phyloP scores from a whole-genome alignment of 1,140 invertebrate species.

The Drosophila micromelanica region DNA sequence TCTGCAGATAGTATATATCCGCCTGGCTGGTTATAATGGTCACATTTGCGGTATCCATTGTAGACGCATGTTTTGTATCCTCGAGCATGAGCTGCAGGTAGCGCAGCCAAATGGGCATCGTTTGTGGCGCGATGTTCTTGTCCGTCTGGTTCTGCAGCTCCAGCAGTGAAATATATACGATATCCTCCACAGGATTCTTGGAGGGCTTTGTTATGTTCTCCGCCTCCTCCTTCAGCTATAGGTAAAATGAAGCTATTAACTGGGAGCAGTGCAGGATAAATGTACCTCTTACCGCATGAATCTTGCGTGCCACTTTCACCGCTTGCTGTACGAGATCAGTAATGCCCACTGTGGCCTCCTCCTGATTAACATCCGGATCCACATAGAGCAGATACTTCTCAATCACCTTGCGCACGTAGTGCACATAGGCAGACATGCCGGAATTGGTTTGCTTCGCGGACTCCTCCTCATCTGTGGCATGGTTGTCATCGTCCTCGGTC shows the following conservation, averaged over 20 bases:
- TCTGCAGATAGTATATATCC: constrained; percentile 88
- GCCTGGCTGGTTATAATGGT: constrained; percentile 86
- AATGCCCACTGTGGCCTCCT: constrained; percentile 84
- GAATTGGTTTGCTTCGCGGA: constrained; percentile 54
- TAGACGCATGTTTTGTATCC: constrained; percentile 85
- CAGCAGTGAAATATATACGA: constrained; percentile 86
- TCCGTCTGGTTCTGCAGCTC: constrained; percentile 88
- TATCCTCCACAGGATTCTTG: constrained; percentile 85
- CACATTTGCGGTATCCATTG: constrained; percentile 85
- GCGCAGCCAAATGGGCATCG: constrained; percentile 86
- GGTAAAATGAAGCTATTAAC: constrained; percentile 14
- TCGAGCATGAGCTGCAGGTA: constrained; percentile 88
- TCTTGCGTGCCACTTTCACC: constrained; percentile 85
- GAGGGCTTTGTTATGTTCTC: constrained; percentile 85
- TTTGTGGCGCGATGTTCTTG: constrained; percentile 85
- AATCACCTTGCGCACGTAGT: constrained; percentile 85
- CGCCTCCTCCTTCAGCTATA: constrained; percentile 85
- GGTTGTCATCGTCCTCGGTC: constrained; percentile 66
- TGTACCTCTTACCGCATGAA: constrained; percentile 85
- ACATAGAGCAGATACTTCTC: constrained; percentile 85
- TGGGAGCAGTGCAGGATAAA: too few species aligned
- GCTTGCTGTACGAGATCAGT: constrained; percentile 84
- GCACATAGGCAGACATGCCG: constrained; percentile 71
- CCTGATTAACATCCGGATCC: constrained; percentile 70
- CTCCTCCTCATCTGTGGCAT: constrained; percentile 71